Conservation (phyloP, 2,113 vertebrate species). For the Vulpes vulpes region DNA sequence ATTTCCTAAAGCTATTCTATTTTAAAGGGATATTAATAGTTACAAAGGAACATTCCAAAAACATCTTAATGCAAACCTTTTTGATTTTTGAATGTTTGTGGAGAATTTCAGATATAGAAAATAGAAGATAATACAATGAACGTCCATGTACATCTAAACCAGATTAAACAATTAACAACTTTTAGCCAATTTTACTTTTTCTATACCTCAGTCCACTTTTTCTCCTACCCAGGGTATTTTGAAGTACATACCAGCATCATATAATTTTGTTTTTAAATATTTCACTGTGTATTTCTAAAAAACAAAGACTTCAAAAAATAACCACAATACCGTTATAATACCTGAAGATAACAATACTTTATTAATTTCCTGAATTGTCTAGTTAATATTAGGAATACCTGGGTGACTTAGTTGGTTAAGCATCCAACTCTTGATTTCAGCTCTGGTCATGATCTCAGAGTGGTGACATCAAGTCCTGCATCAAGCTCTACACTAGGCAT, state of each 20-base stretch:
- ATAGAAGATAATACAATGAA: neutral
- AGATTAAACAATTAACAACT: neutral
- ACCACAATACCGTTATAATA: neutral
- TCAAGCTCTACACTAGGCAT: neutral
- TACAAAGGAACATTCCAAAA: neutral
- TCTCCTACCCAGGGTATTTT: neutral
- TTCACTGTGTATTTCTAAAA: neutral
- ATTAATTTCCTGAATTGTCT: constrained; percentile 89
- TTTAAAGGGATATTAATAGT: neutral
- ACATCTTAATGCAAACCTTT: neutral
- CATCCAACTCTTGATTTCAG: neutral
- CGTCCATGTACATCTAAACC: neutral
- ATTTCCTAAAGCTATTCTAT: constrained; percentile 22
- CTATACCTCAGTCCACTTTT: neutral
- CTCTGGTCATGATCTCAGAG: neutral
- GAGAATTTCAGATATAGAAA: constrained; percentile 44
- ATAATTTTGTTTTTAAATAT: constrained; percentile 40
- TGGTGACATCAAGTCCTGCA: neutral
- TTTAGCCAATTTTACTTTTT: neutral
- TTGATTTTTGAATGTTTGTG: neutral
- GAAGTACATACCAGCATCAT: neutral
- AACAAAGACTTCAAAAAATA: neutral
- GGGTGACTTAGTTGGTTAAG: neutral
- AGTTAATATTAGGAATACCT: neutral
- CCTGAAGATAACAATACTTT: neutral